Conservation (phyloP, 2,113 vertebrate genomes). For the Formicarius rufipectus region DNA sequence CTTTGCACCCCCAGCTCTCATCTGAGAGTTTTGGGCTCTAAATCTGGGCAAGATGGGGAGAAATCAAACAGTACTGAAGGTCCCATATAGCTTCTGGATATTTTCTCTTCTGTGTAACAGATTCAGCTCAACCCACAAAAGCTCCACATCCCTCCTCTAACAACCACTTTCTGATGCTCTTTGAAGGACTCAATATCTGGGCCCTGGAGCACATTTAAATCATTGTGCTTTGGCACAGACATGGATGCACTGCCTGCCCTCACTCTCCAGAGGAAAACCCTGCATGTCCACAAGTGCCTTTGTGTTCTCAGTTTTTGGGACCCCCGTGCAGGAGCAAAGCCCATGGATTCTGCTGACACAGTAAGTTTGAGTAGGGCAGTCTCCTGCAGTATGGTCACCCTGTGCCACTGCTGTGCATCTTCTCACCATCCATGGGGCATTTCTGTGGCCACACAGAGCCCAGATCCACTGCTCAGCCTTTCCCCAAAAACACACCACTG, state of each 20-base stretch:
- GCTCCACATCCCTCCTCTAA: neutral
- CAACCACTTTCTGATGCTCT: neutral
- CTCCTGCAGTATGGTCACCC: neutral
- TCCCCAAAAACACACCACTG: neutral
- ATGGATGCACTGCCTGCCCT: neutral
- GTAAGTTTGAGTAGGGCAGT: neutral
- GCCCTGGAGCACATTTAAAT: neutral
- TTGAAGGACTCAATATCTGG: neutral
- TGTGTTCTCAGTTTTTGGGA: neutral
- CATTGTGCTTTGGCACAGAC: neutral
- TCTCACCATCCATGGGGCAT: neutral
- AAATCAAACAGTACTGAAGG: neutral
- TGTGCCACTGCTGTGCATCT: neutral
- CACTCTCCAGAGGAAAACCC: neutral
- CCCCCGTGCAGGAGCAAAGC: neutral
- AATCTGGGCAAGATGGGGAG: neutral
- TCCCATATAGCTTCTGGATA: neutral
- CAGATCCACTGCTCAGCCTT: neutral
- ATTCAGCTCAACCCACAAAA: neutral
- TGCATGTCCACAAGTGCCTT: neutral
- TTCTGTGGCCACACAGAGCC: neutral
- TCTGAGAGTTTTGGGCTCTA: neutral
- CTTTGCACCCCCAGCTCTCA: neutral
- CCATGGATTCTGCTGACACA: fast-evolving
- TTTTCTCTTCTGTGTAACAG: neutral